These are phyloP conservation scores for Nowickia ferox DNA, from an alignment of 2,888 invertebrate species.

Conservation along the genomic window DNA sequence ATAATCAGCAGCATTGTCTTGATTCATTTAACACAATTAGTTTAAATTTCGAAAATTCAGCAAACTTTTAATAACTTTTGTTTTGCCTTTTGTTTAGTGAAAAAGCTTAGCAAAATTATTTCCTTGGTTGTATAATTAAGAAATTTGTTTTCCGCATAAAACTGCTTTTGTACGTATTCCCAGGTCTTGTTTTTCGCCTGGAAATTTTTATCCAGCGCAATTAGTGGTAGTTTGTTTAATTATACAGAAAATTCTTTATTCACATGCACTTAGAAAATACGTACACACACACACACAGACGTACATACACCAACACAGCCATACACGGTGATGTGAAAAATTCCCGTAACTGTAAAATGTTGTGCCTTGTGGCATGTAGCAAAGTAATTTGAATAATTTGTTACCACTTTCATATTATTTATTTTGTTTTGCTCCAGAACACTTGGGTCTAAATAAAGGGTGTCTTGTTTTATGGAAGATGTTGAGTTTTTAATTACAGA, in stretches of 20 bases:
- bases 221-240: conserved; percentile 61
- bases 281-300: neutral
- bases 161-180: neutral
- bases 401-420: conserved; percentile 50
- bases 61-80: neutral
- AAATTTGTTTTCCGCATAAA: conserved; percentile 31
- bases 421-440: neutral
- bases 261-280: conserved; percentile 6
- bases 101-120: conserved; percentile 5
- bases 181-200: neutral
- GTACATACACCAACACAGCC: neutral
- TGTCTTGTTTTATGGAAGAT: neutral
- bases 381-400: conserved; percentile 74
- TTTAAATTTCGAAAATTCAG: neutral
- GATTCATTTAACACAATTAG: conserved; percentile 10
- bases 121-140: conserved; percentile 55
- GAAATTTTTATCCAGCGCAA: conserved; percentile 15
- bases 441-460: neutral
- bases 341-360: conserved; percentile 50
- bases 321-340: conserved; percentile 8
- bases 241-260: conserved; percentile 43
- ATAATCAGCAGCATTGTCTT: neutral
- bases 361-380: conserved; percentile 50
- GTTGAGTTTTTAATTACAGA: too few relatives aligned
- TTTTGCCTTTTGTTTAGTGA: neutral